Conservation (phyloP, 2,113 vertebrate species). For the Lampris incognitus region DNA sequence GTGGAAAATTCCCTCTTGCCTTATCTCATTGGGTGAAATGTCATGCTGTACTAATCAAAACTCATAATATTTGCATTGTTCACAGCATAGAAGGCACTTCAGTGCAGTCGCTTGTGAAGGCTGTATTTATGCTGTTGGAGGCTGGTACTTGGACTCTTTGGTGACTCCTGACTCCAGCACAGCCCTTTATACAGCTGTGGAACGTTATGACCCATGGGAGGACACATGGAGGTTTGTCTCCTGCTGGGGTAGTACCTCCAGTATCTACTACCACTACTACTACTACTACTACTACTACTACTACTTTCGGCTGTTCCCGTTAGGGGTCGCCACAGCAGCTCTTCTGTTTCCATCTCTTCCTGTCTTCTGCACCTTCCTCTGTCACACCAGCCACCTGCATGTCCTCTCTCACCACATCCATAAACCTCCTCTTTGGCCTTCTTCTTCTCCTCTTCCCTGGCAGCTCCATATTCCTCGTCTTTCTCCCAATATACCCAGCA, state of each 20-base stretch:
- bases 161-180: slow-evolving; percentile 82
- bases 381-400: too few species aligned
- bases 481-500: too few species aligned
- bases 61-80: slow-evolving; percentile 28
- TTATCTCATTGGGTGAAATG: not conserved
- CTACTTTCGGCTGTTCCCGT: too few species aligned
- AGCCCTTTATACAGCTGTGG: slow-evolving; percentile 81
- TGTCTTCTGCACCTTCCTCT: too few species aligned
- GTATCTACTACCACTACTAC: too few species aligned
- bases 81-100: slow-evolving; percentile 83
- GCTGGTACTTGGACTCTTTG: slow-evolving; percentile 84
- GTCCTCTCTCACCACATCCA: too few species aligned
- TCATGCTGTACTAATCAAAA: slow-evolving; percentile 21
- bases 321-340: too few species aligned
- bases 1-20: not conserved
- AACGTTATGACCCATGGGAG: slow-evolving; percentile 82
- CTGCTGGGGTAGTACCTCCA: not conserved
- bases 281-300: too few species aligned
- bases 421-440: too few species aligned
- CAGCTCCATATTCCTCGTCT: too few species aligned
- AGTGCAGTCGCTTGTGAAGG: slow-evolving; percentile 81
- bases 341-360: too few species aligned
- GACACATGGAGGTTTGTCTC: slow-evolving; percentile 75
- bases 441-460: too few species aligned
- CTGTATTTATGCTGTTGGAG: slow-evolving; percentile 81